Base-by-base conservation (phyloP, 2,797 vertebrate species). In the Cichlasoma orientale region DNA sequence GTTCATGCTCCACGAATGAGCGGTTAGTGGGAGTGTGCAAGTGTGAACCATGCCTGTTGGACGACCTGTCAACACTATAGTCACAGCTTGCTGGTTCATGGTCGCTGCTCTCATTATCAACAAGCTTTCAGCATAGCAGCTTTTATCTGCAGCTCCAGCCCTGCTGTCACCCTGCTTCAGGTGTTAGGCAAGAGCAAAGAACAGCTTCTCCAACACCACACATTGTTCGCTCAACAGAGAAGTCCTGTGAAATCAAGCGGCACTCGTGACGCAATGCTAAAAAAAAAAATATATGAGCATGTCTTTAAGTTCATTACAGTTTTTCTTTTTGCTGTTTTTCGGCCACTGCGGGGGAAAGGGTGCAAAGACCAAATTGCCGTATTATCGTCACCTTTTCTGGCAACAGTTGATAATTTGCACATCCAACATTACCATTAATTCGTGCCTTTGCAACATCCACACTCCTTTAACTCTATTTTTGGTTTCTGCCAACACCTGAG, bases 41-140 rank as follows among this genome's bases (percentile, higher is more conserved):
- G 86, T 82, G 86, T 82, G 85, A 92, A 63, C 59, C 66, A 53
- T 83, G 85, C 75, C 58, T 72, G 83, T 79, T 88, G 83, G 88
- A 87, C 52, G 71, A 82, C 77, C 88, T 92, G 90, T 94, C 92
- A 92, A 73, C 92, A 80, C 86, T 68, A 41, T 53, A 79, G 88
- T 89, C 89, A 82, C 80, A 77, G 82, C 89, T 88, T 82, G 77
- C 76, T 72, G 82, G 61, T 83, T 93, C 88, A 84, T 63, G 81
- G 70, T 79, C 31, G 31, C 88, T 77, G 82, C 80, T 87, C 79
- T 91, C 87, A 86, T 94, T 93, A 93, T 94, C 92, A 86, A 74
- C 55, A 16, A 86, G 82, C 90, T 88, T 88, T 95, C 94, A 92
- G 78, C 89, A 78, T 25, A 25, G 78, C 78, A 63, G 82, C 82